A percentile compares a stretch with the other conserved stretches of the same genome.
phyloP scores from a whole-genome alignment of 2,113 vertebrate species.

The Physeter macrocephalus region DNA sequence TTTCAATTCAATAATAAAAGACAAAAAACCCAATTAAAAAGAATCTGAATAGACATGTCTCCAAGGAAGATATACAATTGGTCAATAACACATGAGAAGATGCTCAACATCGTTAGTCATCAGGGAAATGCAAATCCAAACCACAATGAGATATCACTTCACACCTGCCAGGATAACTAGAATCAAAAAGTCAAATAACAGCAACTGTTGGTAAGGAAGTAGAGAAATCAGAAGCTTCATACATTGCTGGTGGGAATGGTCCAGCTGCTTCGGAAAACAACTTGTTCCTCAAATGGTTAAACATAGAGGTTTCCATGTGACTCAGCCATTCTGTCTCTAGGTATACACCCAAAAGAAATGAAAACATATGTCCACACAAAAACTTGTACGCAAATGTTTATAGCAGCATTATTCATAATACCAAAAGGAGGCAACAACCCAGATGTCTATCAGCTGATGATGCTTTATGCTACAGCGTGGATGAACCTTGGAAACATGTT shows the following conservation, averaged over 20 bases:
- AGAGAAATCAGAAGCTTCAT: not conserved
- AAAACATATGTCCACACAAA: not conserved
- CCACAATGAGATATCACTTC: not conserved
- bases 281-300: not conserved
- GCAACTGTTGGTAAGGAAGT: not conserved
- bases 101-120: not conserved
- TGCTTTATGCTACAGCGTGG: not conserved
- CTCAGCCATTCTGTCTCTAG: not conserved
- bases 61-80: not conserved
- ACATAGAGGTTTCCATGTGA: not conserved
- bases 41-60: not conserved
- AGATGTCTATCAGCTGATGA: not conserved
- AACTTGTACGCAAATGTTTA: not conserved
- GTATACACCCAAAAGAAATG: not conserved
- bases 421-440: not conserved
- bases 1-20: not conserved
- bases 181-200: not conserved
- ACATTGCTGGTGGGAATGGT: not conserved
- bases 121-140: not conserved
- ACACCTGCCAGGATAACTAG: not conserved
- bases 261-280: not conserved
- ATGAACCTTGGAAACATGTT: not conserved
- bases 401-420: not conserved
- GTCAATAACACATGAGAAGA: not conserved
- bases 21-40: not conserved